Evolutionary conservation across 2,888 invertebrate species (phyloP), one percentile per base, ranked within the genome.

Genomic region (Tenthredo scrophulariae): DNA sequence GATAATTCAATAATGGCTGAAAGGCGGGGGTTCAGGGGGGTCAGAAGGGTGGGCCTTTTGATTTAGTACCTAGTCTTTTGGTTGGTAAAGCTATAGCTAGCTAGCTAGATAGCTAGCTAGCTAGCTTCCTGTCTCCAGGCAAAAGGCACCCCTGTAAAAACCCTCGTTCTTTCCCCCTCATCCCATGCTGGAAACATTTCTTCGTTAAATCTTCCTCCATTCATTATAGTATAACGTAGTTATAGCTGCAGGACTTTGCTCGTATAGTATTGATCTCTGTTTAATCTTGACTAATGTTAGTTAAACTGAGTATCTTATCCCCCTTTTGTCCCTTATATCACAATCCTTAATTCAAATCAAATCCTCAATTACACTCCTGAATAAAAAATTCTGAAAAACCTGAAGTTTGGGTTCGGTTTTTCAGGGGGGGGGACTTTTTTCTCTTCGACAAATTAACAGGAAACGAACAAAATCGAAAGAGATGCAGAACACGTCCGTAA

Each of bases 1-100:
- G 87, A 88, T 89, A 89, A 88, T 87, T 87, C 86, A 88, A 88
- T 89, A 88, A 89, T 87, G 86, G 65, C 46, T 50, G n/a, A 65
- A 70, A 46, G 37, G 33, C 79, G 58, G 46, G 4, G 46, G 46
- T 46, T 46, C 46, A 62, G 40, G 22, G 22, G 84, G 85, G 54
- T 65, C 85, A 84, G 3, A 88, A 84, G 74, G 84, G 84, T 72
- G 74, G 85, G 85, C 75, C 85, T 87, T 87, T 86, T 89, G 88
- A 88, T 88, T 88, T 88, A 88, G 37, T 40, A 22, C 37, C 15
- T 33, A 67, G 46, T 54, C 50, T 77, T 50, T 46, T 40, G 58
- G 18, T 40, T 80, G 40, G 62, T 77, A 13, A n/a, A 33, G 58
- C 58, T 40, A 26, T 67, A 33, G 67, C 67, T 67, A 29, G 65